Conservation (phyloP, 35 echinoderm and acorn worm species). For the Apostichopus japonicus region DNA sequence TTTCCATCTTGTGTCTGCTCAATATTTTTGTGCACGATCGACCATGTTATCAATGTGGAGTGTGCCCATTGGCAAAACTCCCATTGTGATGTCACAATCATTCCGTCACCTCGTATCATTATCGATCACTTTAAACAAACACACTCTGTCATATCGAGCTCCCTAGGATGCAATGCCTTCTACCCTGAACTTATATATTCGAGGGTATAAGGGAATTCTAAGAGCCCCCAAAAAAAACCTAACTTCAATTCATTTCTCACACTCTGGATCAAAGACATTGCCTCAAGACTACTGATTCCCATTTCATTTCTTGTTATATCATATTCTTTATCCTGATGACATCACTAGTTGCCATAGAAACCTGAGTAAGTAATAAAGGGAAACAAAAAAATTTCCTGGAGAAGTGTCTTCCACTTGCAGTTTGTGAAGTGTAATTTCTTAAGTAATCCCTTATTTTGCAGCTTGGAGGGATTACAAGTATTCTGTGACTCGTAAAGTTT, state of each 20-base stretch:
- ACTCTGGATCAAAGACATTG: slow-evolving; percentile 19
- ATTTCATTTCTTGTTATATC: slow-evolving; percentile 24
- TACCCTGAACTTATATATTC: background rate
- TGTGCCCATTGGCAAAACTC: too few species aligned
- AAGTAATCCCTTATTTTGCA: background rate
- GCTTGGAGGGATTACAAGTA: background rate
- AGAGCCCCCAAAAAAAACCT: background rate
- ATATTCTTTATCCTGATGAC: slow-evolving; percentile 7
- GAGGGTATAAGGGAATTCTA: background rate
- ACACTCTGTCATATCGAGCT: background rate
- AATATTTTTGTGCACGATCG: too few species aligned
- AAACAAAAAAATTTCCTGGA: too few species aligned
- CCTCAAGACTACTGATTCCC: background rate
- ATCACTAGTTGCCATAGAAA: slow-evolving; percentile 17
- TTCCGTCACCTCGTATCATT: too few species aligned
- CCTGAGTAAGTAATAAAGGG: background rate
- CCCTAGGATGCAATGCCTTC: background rate
- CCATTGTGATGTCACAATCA: too few species aligned
- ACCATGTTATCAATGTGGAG: too few species aligned
- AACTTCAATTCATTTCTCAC: background rate
- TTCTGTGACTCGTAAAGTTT: too few species aligned
- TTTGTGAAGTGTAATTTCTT: too few species aligned
- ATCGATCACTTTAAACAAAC: background rate
- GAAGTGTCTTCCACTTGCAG: too few species aligned
- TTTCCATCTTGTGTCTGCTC: too few species aligned